Conservation (phyloP, 2,113 vertebrate species). For the Rhipidura dahli region DNA sequence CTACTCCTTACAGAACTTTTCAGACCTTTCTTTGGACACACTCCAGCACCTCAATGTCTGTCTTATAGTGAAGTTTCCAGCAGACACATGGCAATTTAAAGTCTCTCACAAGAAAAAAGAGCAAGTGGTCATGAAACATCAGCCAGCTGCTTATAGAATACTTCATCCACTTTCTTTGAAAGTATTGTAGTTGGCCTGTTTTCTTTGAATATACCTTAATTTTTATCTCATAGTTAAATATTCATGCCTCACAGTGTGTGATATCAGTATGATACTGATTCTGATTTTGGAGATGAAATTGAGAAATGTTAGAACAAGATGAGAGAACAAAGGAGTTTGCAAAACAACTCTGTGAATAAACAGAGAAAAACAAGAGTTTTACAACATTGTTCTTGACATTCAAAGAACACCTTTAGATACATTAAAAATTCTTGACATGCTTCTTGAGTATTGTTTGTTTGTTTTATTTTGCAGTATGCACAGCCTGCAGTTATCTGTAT, state of each 20-base stretch:
- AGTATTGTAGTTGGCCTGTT: background rate
- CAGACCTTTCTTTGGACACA: background rate
- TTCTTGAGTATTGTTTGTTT: background rate
- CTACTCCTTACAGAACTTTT: background rate
- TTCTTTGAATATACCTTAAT: background rate
- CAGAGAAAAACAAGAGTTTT: background rate
- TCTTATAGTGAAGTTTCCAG: background rate
- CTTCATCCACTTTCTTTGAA: background rate
- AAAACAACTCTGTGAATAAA: background rate
- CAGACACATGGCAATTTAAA: background rate
- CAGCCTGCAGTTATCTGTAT: background rate
- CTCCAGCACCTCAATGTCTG: background rate
- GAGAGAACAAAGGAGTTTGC: background rate
- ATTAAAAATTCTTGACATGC: background rate
- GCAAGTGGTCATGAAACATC: background rate
- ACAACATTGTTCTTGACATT: background rate
- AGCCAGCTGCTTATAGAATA: background rate
- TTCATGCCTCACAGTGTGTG: background rate
- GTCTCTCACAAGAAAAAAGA: background rate
- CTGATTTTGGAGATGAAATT: background rate
- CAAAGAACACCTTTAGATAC: background rate
- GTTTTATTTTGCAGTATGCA: background rate
- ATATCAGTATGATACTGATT: background rate
- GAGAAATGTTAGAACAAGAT: background rate
- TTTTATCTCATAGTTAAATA: background rate